Percentiles rank a stretch among this genome's conserved stretches.
Evolutionary conservation across 1,140 invertebrate species (phyloP).

Genomic region (Eubasilissa regina): DNA sequence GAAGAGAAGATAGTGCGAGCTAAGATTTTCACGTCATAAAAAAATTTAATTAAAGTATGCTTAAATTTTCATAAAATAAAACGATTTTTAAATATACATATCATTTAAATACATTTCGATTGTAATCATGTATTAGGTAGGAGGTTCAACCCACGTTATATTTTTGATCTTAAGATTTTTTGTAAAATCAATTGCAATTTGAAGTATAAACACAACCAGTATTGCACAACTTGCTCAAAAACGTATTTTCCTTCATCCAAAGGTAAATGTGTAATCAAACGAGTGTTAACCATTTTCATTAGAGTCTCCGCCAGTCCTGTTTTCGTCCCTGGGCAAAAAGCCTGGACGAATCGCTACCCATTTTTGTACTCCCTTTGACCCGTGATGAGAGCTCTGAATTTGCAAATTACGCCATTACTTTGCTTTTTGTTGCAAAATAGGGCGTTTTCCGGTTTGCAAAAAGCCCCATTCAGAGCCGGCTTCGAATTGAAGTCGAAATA

Average conservation of each 20-base stretch:
- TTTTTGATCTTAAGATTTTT: too few relatives aligned
- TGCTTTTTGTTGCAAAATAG: constrained; percentile 33
- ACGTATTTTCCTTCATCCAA: background rate
- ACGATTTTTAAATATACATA: too few relatives aligned
- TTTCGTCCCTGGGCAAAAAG: constrained; percentile 13
- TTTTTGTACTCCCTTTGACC: constrained; percentile 42
- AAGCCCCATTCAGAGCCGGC: background rate
- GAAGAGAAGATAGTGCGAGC: too few relatives aligned
- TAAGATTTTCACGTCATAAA: too few relatives aligned
- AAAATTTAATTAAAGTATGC: too few relatives aligned
- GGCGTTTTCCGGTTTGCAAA: constrained; percentile 30
- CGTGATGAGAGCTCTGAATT: constrained; percentile 37
- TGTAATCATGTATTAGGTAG: too few relatives aligned
- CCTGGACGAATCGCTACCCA: constrained; percentile 2
- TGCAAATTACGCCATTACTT: constrained; percentile 43
- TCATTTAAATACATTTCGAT: too few relatives aligned
- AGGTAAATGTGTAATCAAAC: constrained; percentile 30
- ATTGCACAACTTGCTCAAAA: background rate
- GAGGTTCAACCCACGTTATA: too few relatives aligned
- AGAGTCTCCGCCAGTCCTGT: background rate
- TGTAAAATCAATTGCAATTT: too few relatives aligned
- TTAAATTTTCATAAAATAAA: too few relatives aligned
- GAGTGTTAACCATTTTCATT: constrained; percentile 15
- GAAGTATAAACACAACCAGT: too few relatives aligned
- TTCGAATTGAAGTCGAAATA: constrained; percentile 22